Evolutionary conservation across 2,888 invertebrate genomes (phyloP).

Genomic region (Diadegma fenestrale): DNA sequence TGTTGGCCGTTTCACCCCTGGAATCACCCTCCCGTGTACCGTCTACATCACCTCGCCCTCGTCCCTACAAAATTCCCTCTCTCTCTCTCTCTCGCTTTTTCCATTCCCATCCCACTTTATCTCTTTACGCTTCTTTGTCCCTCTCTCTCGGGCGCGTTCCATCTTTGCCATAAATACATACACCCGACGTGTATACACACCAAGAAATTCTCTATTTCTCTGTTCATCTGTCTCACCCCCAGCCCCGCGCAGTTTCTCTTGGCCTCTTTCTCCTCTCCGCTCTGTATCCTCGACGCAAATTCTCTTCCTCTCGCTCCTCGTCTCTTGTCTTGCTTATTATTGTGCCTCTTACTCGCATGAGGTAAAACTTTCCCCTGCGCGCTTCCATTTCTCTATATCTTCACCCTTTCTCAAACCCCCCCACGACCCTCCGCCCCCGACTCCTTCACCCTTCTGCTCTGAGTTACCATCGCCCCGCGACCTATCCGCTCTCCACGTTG

Average conservation of each 20-base stretch:
- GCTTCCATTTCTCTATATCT: conserved; percentile 8
- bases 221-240: conserved; percentile 58
- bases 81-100: conserved; percentile 41
- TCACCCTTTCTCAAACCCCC: conserved; percentile 11
- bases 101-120: conserved; percentile 46
- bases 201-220: conserved; percentile 24
- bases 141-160: conserved; percentile 34
- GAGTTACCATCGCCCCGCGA: neutral
- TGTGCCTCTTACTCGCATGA: conserved; percentile 28
- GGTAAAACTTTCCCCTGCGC: conserved; percentile 52
- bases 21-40: conserved; percentile 60
- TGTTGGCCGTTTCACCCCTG: conserved; percentile 69
- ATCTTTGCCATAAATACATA: conserved; percentile 16
- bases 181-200: conserved; percentile 6
- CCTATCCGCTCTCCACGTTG: conserved; percentile 2
- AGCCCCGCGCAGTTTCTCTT: conserved; percentile 40
- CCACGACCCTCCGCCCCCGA: neutral
- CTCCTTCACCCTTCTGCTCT: neutral
- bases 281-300: conserved; percentile 34
- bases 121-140: conserved; percentile 34
- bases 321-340: conserved; percentile 14
- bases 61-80: conserved; percentile 34
- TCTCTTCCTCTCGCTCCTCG: conserved; percentile 1
- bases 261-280: conserved; percentile 43
- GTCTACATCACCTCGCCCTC: conserved; percentile 60